Conservation (phyloP, 2,113 vertebrate species). For the Heloderma charlesbogerti region DNA sequence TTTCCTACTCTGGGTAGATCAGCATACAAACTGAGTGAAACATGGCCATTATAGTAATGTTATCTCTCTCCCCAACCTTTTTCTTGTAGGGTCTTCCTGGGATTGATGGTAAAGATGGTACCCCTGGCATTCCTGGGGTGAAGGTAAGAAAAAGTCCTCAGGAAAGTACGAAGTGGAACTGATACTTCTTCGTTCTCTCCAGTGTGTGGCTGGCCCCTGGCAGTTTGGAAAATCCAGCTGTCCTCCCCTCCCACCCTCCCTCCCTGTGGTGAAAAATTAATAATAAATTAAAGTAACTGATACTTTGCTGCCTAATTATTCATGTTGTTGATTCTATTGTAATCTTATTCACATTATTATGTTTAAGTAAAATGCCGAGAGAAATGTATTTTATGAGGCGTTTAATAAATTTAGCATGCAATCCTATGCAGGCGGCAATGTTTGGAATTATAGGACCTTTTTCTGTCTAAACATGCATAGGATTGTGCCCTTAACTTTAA, state of each 20-base stretch:
- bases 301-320: background rate
- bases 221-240: background rate
- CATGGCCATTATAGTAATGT: background rate
- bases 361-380: too few species aligned
- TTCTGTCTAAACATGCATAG: too few species aligned
- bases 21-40: background rate
- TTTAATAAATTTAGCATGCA: too few species aligned
- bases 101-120: constrained; percentile 96
- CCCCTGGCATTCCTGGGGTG: constrained; percentile 90
- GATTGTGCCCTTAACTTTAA: too few species aligned
- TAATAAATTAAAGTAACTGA: background rate
- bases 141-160: constrained; percentile 80
- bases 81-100: constrained; percentile 90
- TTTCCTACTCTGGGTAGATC: background rate
- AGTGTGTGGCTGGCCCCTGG: background rate
- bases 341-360: too few species aligned
- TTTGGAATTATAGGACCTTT: too few species aligned
- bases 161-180: background rate
- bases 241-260: too few species aligned
- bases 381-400: too few species aligned
- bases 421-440: too few species aligned
- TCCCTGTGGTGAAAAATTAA: background rate
- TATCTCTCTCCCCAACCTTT: constrained; percentile 8
- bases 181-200: background rate
- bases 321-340: too few species aligned